Conservation (phyloP, 2,113 vertebrate genomes). For the Falcunculus frontatus region DNA sequence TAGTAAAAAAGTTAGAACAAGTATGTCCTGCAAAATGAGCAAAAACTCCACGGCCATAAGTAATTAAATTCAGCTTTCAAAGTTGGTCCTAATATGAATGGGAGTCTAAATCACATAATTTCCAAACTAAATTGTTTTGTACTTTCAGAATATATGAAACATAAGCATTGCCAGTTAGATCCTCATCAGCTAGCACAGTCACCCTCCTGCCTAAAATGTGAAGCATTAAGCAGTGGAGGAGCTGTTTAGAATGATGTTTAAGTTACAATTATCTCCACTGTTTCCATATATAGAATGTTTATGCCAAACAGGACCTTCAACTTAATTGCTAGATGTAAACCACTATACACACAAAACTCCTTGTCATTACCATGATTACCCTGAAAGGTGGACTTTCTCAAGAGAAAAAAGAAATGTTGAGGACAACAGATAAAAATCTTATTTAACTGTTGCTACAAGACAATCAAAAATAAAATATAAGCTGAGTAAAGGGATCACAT, state of each 20-base stretch:
- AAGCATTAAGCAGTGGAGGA: background rate
- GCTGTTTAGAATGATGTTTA: background rate
- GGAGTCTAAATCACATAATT: background rate
- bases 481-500: background rate
- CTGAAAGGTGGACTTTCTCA: background rate
- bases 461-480: background rate
- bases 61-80: background rate
- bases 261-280: background rate
- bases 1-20: background rate
- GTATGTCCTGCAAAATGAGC: background rate
- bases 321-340: background rate
- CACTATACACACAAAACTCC: background rate
- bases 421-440: background rate
- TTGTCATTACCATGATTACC: background rate
- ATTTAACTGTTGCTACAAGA: background rate
- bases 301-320: background rate
- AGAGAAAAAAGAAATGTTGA: background rate
- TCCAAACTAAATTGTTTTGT: background rate
- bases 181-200: background rate
- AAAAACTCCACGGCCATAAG: background rate
- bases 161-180: background rate
- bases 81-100: background rate
- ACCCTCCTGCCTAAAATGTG: background rate
- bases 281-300: background rate
- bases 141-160: background rate